Conservation (phyloP, 2,113 vertebrate species). For the Larimichthys crocea region DNA sequence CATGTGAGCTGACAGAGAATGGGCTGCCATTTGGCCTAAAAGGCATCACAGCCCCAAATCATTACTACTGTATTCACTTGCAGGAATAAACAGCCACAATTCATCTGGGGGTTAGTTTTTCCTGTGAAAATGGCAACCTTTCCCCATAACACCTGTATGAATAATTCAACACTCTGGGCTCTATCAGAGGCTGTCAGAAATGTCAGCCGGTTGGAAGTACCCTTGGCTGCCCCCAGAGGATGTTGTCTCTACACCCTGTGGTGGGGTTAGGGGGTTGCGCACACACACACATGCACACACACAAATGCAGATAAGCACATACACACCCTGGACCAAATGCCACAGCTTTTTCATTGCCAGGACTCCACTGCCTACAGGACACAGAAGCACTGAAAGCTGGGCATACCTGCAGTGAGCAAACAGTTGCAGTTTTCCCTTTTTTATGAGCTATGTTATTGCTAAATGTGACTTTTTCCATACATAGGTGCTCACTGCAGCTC, state of each 20-base stretch:
- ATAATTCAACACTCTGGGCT: slow-evolving; percentile 78
- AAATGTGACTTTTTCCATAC: neutral
- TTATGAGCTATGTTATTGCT: neutral
- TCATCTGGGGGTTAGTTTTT: slow-evolving; percentile 61
- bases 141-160: slow-evolving; percentile 75
- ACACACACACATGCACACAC: slow-evolving; percentile 32
- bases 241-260: slow-evolving; percentile 66
- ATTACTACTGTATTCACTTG: slow-evolving; percentile 63
- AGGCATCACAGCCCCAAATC: slow-evolving; percentile 52
- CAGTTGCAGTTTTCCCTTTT: slow-evolving; percentile 3
- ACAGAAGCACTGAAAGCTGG: slow-evolving; percentile 23
- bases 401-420: slow-evolving; percentile 34
- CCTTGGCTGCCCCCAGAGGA: slow-evolving; percentile 68
- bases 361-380: slow-evolving; percentile 43
- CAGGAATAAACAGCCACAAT: slow-evolving; percentile 66
- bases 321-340: slow-evolving; percentile 50
- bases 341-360: slow-evolving; percentile 52
- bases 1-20: slow-evolving; percentile 50
- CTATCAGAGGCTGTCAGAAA: slow-evolving; percentile 81
- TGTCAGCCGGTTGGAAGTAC: slow-evolving; percentile 74
- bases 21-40: slow-evolving; percentile 56
- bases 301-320: slow-evolving; percentile 32
- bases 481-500: neutral
- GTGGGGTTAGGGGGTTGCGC: slow-evolving; percentile 58
- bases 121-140: slow-evolving; percentile 75